Conservation (phyloP, 2,113 vertebrate genomes). For the Myrmecophaga tridactyla region DNA sequence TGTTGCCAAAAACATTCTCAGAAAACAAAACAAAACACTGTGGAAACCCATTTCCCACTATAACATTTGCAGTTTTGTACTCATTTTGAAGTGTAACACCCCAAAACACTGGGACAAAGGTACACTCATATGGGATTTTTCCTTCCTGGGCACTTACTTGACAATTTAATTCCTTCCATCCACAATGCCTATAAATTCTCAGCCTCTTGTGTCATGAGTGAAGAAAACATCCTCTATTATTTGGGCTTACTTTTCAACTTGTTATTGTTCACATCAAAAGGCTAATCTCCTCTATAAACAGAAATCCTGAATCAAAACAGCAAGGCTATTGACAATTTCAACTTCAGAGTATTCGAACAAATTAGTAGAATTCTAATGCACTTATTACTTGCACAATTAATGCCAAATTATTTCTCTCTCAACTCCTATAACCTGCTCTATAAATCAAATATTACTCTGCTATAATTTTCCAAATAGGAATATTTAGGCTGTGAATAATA, state of each 20-base stretch:
- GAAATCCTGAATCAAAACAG: background rate
- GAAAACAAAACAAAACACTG: background rate
- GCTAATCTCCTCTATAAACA: background rate
- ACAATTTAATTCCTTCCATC: conserved; percentile 20
- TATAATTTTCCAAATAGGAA: conserved; percentile 13
- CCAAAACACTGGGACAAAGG: background rate
- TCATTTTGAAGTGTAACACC: background rate
- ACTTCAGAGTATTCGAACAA: background rate
- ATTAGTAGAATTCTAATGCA: background rate
- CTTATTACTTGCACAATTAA: conserved; percentile 24
- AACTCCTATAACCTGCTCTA: background rate
- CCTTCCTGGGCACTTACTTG: background rate
- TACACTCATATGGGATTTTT: background rate
- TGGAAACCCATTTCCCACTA: conserved; percentile 36
- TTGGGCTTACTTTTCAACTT: background rate
- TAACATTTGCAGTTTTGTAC: background rate
- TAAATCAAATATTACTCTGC: background rate
- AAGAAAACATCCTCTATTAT: conserved; percentile 29
- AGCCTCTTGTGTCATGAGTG: background rate
- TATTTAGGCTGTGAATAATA: background rate
- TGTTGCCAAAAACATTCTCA: background rate
- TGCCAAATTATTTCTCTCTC: background rate
- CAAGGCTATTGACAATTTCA: background rate
- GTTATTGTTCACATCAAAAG: conserved; percentile 18
- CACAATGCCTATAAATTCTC: background rate